These are phyloP conservation scores for Indicator indicator DNA, from an alignment of 2,113 vertebrate species.

Conservation along the genomic window DNA sequence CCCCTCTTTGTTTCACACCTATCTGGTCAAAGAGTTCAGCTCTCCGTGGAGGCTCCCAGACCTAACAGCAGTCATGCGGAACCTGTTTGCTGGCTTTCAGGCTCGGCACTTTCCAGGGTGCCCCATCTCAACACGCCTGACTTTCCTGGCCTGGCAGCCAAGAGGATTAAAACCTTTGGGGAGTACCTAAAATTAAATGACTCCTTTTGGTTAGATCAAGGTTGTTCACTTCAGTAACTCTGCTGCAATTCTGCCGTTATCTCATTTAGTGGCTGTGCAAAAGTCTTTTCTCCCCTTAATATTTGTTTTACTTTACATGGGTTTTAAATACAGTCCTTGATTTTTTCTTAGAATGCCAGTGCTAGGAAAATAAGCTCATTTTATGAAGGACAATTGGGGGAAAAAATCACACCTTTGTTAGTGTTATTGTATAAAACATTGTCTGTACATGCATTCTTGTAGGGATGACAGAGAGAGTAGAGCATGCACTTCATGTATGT, in stretches of 20 bases:
- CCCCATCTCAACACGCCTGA: constrained; percentile 75
- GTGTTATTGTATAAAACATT: background rate
- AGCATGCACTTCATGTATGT: background rate
- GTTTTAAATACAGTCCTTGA: constrained; percentile 21
- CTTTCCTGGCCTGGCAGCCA: constrained; percentile 81
- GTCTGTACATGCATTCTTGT: background rate
- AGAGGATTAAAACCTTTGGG: constrained; percentile 81
- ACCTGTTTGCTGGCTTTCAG: constrained; percentile 79
- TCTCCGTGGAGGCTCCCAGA: constrained; percentile 77
- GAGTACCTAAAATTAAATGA: constrained; percentile 78
- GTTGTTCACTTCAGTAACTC: constrained; percentile 75
- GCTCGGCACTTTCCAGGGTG: constrained; percentile 66
- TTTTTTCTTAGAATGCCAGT: constrained; percentile 37
- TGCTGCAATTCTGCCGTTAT: constrained; percentile 46
- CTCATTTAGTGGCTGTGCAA: constrained; percentile 31
- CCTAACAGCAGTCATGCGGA: constrained; percentile 75
- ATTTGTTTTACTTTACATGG: background rate
- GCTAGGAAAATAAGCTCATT: background rate
- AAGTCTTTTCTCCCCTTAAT: background rate
- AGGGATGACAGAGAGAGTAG: background rate
- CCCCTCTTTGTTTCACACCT: constrained; percentile 82
- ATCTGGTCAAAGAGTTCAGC: constrained; percentile 83
- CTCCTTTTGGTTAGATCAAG: constrained; percentile 65
- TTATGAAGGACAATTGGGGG: background rate
- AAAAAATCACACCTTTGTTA: background rate